Evolutionary conservation across 2,797 vertebrate genomes (phyloP).

Genomic region (Bradypodion pumilum): DNA sequence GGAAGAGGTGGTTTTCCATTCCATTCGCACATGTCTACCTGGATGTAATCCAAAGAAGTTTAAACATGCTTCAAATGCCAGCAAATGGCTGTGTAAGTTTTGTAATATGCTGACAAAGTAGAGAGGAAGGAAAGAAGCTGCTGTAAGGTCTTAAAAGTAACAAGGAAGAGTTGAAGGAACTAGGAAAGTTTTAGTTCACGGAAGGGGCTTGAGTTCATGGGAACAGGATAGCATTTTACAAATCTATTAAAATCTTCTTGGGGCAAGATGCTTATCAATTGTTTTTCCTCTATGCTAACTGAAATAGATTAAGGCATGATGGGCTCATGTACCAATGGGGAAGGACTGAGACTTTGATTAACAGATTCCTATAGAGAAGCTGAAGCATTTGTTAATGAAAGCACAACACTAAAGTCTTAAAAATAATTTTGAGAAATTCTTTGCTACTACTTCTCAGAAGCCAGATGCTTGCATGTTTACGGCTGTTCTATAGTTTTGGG

Average conservation of each 20-base stretch:
- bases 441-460: neutral
- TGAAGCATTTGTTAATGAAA: neutral
- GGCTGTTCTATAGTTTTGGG: neutral
- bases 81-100: neutral
- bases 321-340: neutral
- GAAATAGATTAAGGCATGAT: neutral
- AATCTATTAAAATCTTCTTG: neutral
- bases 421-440: neutral
- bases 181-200: constrained; percentile 27
- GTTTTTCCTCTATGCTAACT: neutral
- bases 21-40: neutral
- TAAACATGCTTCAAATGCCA: neutral
- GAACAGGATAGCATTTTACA: neutral
- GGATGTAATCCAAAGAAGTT: neutral
- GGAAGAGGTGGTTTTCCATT: neutral
- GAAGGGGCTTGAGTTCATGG: neutral
- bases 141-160: constrained; percentile 11
- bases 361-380: neutral
- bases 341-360: neutral
- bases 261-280: neutral
- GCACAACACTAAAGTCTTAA: neutral
- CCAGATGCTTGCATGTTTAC: neutral
- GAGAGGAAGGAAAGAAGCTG: constrained; percentile 30
- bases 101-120: constrained; percentile 24
- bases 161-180: constrained; percentile 8